phyloP scores from a whole-genome alignment of 2,888 invertebrate species.

The Drosophila greeni region DNA sequence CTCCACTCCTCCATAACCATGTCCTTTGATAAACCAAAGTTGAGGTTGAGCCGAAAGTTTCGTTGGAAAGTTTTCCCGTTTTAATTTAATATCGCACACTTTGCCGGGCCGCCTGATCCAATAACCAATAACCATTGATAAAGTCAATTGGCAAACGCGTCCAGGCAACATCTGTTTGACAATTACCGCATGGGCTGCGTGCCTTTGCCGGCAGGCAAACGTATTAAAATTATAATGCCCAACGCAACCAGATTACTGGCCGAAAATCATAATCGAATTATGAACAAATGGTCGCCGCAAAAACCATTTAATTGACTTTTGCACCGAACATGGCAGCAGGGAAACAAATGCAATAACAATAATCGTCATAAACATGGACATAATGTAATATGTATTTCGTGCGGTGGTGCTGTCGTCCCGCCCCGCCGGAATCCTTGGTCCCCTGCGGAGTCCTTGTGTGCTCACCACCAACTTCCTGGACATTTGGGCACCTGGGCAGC shows the following conservation, averaged over 20 bases:
- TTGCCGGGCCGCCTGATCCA: constrained; percentile 16
- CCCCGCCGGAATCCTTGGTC: not conserved
- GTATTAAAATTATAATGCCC: constrained; percentile 42
- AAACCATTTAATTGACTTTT: constrained; percentile 68
- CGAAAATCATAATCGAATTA: constrained; percentile 60
- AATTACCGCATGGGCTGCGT: constrained; percentile 10
- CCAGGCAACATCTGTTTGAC: constrained; percentile 27
- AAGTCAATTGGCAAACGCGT: constrained; percentile 18
- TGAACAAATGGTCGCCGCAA: constrained; percentile 46
- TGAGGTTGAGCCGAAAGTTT: not conserved
- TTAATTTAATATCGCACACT: constrained; percentile 27
- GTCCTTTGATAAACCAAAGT: constrained; percentile 1
- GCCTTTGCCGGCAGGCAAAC: constrained; percentile 16
- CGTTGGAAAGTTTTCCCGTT: not conserved
- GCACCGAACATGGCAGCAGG: constrained; percentile 32
- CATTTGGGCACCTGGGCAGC: constrained; percentile 34
- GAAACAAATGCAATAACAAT: constrained; percentile 63
- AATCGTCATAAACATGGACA: constrained; percentile 63
- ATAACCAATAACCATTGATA: constrained; percentile 30
- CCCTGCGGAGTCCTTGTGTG: constrained; percentile 4
- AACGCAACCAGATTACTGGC: constrained; percentile 29
- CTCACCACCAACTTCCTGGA: constrained; percentile 8
- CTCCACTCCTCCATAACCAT: not conserved
- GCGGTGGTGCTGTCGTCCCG: constrained; percentile 1
- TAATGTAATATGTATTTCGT: constrained; percentile 38